Evolutionary conservation across 2,888 invertebrate genomes (phyloP).

Genomic region (Scaptomyza cyrtandrae): DNA sequence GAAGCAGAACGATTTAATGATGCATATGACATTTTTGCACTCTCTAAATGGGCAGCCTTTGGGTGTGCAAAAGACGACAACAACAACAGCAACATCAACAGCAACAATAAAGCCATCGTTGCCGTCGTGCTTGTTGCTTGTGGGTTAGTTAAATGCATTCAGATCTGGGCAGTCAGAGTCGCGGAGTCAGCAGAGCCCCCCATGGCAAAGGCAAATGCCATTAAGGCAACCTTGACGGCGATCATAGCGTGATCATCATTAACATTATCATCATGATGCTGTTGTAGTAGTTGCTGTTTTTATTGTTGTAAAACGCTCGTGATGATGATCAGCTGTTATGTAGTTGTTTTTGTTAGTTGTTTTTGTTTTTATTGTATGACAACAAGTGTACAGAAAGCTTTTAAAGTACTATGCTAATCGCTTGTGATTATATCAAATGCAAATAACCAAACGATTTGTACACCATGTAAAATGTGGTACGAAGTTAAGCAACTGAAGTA

Average conservation of each 20-base stretch:
- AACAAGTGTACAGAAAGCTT: slow-evolving; percentile 26
- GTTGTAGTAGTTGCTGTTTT: neutral
- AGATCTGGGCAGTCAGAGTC: slow-evolving; percentile 45
- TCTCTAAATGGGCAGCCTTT: slow-evolving; percentile 74
- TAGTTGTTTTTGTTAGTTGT: neutral
- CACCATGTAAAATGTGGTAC: neutral
- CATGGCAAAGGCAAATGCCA: slow-evolving; percentile 69
- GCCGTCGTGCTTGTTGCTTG: slow-evolving; percentile 33
- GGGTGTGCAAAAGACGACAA: slow-evolving; percentile 51
- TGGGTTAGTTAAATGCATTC: slow-evolving; percentile 65
- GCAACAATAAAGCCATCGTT: slow-evolving; percentile 43
- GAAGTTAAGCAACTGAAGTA: neutral
- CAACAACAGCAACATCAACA: slow-evolving; percentile 31
- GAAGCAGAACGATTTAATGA: slow-evolving; percentile 81
- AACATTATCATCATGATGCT: neutral
- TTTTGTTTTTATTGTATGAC: slow-evolving; percentile 6
- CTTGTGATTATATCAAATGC: slow-evolving; percentile 7
- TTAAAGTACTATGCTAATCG: slow-evolving; percentile 19
- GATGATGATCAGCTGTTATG: slow-evolving; percentile 5
- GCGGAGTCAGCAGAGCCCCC: slow-evolving; percentile 9
- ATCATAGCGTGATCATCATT: slow-evolving; percentile 43
- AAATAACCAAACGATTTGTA: slow-evolving; percentile 3
- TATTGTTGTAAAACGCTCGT: neutral
- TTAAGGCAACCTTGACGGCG: slow-evolving; percentile 66
- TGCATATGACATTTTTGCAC: slow-evolving; percentile 82